These are phyloP conservation scores for Seriola rivoliana DNA, from an alignment of 2,113 vertebrate genomes.

Conservation along the genomic window DNA sequence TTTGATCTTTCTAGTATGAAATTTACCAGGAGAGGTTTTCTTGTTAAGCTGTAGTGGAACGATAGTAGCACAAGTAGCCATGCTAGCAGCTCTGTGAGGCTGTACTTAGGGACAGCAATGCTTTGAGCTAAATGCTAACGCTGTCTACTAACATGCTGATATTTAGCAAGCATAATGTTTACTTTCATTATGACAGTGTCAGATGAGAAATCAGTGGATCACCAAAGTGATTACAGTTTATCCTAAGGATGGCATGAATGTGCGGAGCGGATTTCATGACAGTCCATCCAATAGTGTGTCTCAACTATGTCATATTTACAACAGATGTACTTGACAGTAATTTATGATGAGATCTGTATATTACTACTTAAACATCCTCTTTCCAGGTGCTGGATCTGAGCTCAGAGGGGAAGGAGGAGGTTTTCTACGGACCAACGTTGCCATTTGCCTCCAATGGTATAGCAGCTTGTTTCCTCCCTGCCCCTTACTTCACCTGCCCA, in stretches of 20 bases:
- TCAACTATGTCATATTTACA: neutral
- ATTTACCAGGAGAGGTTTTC: too few relatives aligned
- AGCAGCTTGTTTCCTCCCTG: conserved; percentile 94
- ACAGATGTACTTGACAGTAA: neutral
- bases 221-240: neutral
- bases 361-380: conserved; percentile 7
- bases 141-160: too few relatives aligned
- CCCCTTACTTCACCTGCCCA: conserved; percentile 94
- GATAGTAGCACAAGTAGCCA: neutral
- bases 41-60: neutral
- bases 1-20: neutral
- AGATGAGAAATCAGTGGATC: too few relatives aligned
- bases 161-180: too few relatives aligned
- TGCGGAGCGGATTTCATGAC: neutral
- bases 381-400: conserved; percentile 94
- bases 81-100: too few relatives aligned
- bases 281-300: neutral
- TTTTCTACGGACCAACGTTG: conserved; percentile 96
- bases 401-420: conserved; percentile 94
- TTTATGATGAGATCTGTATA: neutral
- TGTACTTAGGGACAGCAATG: too few relatives aligned
- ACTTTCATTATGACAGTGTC: too few relatives aligned
- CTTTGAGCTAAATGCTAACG: neutral
- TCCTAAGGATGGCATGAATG: neutral
- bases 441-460: conserved; percentile 97